phyloP scores from a whole-genome alignment of 64 coral and sea anemone species.

The Stylophora pistillata region DNA sequence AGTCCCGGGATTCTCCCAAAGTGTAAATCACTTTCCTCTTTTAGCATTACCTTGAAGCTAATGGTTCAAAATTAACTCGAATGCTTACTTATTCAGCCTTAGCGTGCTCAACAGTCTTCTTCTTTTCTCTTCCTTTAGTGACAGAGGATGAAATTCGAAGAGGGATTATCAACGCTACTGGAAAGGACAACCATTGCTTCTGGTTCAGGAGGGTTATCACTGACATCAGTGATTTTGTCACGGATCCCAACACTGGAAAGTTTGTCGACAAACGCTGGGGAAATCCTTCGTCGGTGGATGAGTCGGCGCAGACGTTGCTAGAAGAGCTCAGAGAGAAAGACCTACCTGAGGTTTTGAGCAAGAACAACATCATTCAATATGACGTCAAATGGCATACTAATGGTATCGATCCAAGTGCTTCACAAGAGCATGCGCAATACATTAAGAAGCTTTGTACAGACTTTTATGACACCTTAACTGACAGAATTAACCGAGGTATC shows the following conservation, averaged over 20 bases:
- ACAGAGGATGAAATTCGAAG: slow-evolving; percentile 98
- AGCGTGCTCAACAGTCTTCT: not conserved
- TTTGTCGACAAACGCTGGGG: slow-evolving; percentile 97
- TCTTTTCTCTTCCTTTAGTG: slow-evolving; percentile 48
- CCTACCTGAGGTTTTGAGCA: slow-evolving; percentile 50
- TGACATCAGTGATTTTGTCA: slow-evolving; percentile 52
- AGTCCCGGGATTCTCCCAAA: no score
- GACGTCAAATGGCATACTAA: slow-evolving; percentile 82
- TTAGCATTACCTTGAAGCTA: no score
- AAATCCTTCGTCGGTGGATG: slow-evolving; percentile 49
- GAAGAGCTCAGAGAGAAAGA: slow-evolving; percentile 71
- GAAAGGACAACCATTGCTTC: slow-evolving; percentile 72
- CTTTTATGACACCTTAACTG: slow-evolving; percentile 71
- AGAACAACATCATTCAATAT: slow-evolving; percentile 64
- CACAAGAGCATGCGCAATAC: slow-evolving; percentile 82
- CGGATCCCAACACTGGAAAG: slow-evolving; percentile 62
- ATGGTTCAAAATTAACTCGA: no score
- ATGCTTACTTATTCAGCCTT: no score
- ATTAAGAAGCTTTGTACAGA: slow-evolving; percentile 75
- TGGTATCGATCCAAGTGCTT: slow-evolving; percentile 78
- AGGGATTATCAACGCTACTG: slow-evolving; percentile 67
- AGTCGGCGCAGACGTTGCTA: slow-evolving; percentile 71
- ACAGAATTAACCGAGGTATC: slow-evolving; percentile 70
- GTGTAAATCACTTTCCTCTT: no score
- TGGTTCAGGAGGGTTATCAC: slow-evolving; percentile 95